A percentile compares a stretch with the other conserved stretches of the same genome.
These are phyloP conservation scores for Lipotes vexillifer DNA, from an alignment of 2,113 vertebrate genomes.

Conservation along the genomic window DNA sequence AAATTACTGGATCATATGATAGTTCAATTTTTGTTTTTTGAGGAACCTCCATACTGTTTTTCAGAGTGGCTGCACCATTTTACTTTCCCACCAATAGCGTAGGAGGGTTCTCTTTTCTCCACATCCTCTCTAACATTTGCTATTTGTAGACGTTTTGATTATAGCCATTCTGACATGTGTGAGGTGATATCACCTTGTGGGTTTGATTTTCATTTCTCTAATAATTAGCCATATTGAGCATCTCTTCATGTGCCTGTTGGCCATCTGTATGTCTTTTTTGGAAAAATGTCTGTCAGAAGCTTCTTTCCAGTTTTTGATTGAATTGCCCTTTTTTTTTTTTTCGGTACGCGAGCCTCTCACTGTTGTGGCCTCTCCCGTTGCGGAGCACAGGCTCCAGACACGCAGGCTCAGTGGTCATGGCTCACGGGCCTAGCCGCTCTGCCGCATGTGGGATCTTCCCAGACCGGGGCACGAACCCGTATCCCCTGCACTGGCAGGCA, in stretches of 20 bases:
- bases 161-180: not conserved
- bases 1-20: no score
- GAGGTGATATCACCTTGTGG: not conserved
- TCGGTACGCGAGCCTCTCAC: no score
- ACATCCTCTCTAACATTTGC: not conserved
- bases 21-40: no score
- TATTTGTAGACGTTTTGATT: not conserved
- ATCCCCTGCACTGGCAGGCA: no score
- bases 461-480: no score
- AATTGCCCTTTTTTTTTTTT: not conserved
- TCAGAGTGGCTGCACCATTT: no score
- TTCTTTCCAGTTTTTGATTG: not conserved
- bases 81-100: not conserved
- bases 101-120: not conserved
- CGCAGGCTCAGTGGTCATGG: no score
- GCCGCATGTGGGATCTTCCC: no score
- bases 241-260: not conserved
- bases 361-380: no score
- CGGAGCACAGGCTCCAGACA: no score
- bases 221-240: not conserved
- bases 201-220: not conserved
- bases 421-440: no score
- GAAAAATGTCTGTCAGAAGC: not conserved
- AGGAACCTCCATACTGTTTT: no score
- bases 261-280: not conserved